phyloP scores from a whole-genome alignment of 1,140 invertebrate genomes.

The Caenorhabditis brenneri region DNA sequence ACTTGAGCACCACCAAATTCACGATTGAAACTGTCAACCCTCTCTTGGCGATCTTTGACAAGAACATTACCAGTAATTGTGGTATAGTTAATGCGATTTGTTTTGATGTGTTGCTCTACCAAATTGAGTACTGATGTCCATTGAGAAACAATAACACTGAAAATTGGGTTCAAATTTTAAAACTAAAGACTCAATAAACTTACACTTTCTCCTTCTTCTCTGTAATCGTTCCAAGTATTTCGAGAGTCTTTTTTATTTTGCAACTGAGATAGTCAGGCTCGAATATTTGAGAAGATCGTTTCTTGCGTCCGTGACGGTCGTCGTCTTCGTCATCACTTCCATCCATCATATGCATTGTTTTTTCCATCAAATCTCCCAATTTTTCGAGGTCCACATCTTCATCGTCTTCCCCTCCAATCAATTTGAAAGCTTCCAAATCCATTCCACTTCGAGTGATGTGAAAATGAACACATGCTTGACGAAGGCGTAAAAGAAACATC shows the following conservation, averaged over 20 bases:
- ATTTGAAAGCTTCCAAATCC: constrained; percentile 16
- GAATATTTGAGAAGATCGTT: constrained; percentile 14
- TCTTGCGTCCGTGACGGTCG: constrained; percentile 20
- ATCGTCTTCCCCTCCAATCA: not conserved
- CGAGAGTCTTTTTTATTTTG: constrained; percentile 20
- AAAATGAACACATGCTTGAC: constrained; percentile 66
- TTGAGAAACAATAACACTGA: constrained; percentile 56
- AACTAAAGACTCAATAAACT: not conserved
- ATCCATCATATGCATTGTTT: constrained; percentile 18
- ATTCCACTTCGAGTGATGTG: constrained; percentile 54
- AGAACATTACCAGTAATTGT: constrained; percentile 51
- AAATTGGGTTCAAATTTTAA: not conserved
- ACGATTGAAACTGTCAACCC: constrained; percentile 55
- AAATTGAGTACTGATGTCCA: constrained; percentile 55
- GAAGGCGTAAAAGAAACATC: constrained; percentile 59
- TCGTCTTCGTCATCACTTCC: constrained; percentile 19
- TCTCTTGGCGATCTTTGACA: constrained; percentile 49
- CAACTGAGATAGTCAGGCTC: constrained; percentile 19
- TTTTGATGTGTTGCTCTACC: constrained; percentile 49
- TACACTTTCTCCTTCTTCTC: constrained; percentile 50
- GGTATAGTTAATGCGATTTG: constrained; percentile 40
- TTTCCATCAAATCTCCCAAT: not conserved
- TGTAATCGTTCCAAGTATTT: constrained; percentile 34
- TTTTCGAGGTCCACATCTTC: not conserved
- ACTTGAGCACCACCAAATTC: constrained; percentile 47